Conservation (phyloP, 2,113 vertebrate species). For the Solea senegalensis region DNA sequence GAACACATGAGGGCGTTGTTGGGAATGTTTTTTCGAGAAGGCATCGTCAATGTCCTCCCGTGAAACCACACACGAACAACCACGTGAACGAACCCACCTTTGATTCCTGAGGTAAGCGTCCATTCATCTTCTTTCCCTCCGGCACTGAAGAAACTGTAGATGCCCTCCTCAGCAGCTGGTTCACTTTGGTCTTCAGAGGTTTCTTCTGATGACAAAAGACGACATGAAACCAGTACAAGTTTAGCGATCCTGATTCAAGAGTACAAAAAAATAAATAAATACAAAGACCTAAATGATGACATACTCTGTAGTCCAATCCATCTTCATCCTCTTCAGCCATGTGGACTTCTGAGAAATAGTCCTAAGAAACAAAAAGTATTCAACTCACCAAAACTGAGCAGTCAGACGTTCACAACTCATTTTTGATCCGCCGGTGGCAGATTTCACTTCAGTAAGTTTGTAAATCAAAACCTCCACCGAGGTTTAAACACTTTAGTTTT, state of each 20-base stretch:
- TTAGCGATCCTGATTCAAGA: background rate
- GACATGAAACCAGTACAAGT: background rate
- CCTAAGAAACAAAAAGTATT: conserved; percentile 25
- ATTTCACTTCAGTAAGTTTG: too few species aligned
- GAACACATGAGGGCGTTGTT: too few species aligned
- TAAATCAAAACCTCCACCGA: too few species aligned
- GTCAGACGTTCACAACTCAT: too few species aligned
- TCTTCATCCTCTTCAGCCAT: conserved; percentile 29
- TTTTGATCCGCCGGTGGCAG: too few species aligned
- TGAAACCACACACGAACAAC: too few species aligned
- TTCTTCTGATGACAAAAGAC: conserved; percentile 47
- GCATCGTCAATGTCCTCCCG: too few species aligned
- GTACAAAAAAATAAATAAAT: background rate
- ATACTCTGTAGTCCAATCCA: conserved; percentile 53
- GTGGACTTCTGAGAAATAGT: conserved; percentile 14
- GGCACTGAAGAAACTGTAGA: conserved; percentile 10
- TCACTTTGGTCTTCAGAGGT: conserved; percentile 52
- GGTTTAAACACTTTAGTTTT: too few species aligned
- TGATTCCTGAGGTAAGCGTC: background rate
- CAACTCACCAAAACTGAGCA: too few species aligned
- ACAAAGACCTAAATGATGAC: background rate
- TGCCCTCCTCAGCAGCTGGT: conserved; percentile 45
- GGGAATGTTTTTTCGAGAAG: too few species aligned
- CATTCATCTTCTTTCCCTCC: conserved; percentile 15
- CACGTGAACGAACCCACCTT: conserved; percentile 27